Conservation (phyloP, 2,888 invertebrate species). For the Stictocephala bisonia region DNA sequence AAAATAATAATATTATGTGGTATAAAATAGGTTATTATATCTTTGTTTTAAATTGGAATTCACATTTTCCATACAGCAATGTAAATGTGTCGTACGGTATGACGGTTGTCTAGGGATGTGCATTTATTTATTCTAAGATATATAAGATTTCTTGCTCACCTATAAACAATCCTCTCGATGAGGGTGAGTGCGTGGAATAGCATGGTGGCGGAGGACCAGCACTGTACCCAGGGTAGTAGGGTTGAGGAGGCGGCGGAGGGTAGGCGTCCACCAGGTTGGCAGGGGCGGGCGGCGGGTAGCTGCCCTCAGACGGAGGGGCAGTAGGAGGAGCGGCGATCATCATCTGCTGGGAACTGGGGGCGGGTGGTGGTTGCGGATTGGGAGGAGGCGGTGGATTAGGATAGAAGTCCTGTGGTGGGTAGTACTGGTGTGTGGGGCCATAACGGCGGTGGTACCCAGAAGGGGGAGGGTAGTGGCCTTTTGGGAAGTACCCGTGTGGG, state of each 20-base stretch:
- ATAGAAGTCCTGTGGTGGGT: conserved; percentile 53
- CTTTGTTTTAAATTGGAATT: no score
- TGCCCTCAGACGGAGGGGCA: conserved; percentile 61
- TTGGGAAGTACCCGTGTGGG: conserved; percentile 63
- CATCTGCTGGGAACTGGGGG: conserved; percentile 66
- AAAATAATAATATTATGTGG: neutral
- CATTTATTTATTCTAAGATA: neutral
- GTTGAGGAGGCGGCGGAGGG: conserved; percentile 59
- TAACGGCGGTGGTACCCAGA: conserved; percentile 47
- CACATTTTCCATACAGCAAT: neutral
- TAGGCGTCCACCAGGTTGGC: conserved; percentile 65
- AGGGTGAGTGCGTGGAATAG: conserved; percentile 69
- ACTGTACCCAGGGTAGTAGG: conserved; percentile 61
- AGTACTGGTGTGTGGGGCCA: conserved; percentile 45
- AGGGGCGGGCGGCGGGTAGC: conserved; percentile 65
- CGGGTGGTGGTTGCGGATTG: conserved; percentile 50
- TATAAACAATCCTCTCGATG: conserved; percentile 73
- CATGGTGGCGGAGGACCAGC: conserved; percentile 67
- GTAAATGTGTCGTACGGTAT: neutral
- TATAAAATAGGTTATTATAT: no score
- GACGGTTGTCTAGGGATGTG: no score
- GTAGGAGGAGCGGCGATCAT: conserved; percentile 65
- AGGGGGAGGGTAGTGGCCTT: conserved; percentile 53
- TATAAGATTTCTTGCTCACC: conserved; percentile 66
- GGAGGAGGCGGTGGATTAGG: conserved; percentile 51